Base-by-base conservation (phyloP, 2,113 vertebrate genomes). In the Lipophrys pholis region DNA sequence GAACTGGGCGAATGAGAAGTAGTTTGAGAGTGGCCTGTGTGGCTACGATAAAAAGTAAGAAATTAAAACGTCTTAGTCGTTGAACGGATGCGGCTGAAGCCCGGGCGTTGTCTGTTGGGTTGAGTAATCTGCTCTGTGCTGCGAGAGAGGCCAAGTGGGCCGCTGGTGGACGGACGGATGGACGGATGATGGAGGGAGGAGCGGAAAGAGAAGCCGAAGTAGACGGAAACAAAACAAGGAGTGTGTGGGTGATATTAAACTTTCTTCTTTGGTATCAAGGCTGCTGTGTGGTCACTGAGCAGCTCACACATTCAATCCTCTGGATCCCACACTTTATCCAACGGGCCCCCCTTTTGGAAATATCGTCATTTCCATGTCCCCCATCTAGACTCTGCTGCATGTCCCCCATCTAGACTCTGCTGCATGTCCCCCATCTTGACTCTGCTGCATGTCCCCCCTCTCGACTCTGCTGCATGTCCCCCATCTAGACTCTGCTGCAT, bases 31-130 rank as follows among this genome's bases (percentile, higher is more conserved):
- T 81, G 83, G 93, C 66, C 92, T 94, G 93, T 78, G 69, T 68
- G 62, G 87, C 80, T 68, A 86, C 38, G 94, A 94, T 94, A 92
- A 94, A 93, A 93, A 85, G 85, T 91, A 82, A 86, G 84, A 90
- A 92, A 93, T 89, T 81, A 91, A 89, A 88, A 91, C 60, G 83
- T 89, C 86, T 92, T 87, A 91, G 89, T 87, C 81, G 86, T 81
- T 53, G 49, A 81, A 68, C 72, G 36, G 65, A 45, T 65, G 65
- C 50, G 57, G 75, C 81, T 74, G 72, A 68, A 82, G 78, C 80
- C 68, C 16, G 49, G 10, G 6, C 12, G 43, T 80, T 51, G 75
- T 89, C 83, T 36, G 8, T 40, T 75, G 81, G 61, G 69, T 16
- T 38, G 6, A 68, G 36, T 91, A 90, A 92, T 93, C 92, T 90